Evolutionary conservation across 2,113 vertebrate species (phyloP), one percentile per base, ranked within the genome.

Genomic region (Channa maculata): DNA sequence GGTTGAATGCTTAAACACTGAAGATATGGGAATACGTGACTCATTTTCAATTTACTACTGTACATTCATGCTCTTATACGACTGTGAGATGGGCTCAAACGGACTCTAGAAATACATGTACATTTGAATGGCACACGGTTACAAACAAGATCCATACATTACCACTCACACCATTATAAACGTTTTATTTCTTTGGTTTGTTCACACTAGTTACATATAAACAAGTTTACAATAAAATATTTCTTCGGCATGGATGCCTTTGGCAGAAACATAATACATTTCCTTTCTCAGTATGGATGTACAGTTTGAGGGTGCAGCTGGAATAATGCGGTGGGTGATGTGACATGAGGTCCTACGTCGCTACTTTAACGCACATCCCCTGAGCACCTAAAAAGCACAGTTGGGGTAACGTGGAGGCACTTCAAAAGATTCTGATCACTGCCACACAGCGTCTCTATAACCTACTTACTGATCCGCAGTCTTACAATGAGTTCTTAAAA

Each of bases 111-210:
- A 24, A 24, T 24, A 24, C 24, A 24, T 24, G 24, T 1, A 24
- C 24, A 24, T 1, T 24, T 24, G 24, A 24, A 24, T 1, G 2
- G 24, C 36, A 63, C 36, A n/a, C 1, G 12, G 5, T 0, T 39
- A 77, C 12, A 79, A 14, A 24, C 24, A 72, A 57, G 5, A 73
- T 3, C 37, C 50, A 66, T 12, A 45, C 58, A 46, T 8, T 8
- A 3, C 15, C 2, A 39, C 51, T 71, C 62, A 4, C 13, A 62
- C 66, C 63, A 24, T 75, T 71, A 75, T 75, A 63, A 80, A 83
- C 43, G 67, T 63, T 91, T 90, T 88, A 91, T 91, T 91, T 84
- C 82, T 91, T 91, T 88, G 83, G 83, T 57, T 43, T 48, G 67
- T 71, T 68, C 71, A 88, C 85, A 89, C 61, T 78, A 78, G 80